A percentile compares a stretch with the other conserved stretches of the same genome.
phyloP scores from a whole-genome alignment of 2,888 invertebrate genomes.

The Dermolepida albohirtum region DNA sequence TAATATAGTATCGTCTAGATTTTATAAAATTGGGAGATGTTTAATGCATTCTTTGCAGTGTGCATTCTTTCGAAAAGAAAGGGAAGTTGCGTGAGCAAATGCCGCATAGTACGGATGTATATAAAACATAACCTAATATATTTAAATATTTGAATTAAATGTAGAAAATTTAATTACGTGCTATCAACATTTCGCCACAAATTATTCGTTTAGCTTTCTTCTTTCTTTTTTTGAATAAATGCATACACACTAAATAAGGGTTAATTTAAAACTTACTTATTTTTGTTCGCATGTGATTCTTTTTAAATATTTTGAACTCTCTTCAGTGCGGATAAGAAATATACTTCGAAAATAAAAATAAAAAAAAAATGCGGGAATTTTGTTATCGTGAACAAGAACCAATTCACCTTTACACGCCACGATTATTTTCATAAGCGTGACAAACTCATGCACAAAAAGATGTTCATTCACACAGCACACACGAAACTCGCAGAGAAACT shows the following conservation, averaged over 20 bases:
- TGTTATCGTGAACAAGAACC: slow-evolving; percentile 17
- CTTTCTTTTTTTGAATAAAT: neutral
- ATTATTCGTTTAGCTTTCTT: neutral
- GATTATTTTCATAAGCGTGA: slow-evolving; percentile 35
- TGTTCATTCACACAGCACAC: slow-evolving; percentile 33
- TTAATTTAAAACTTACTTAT: slow-evolving; percentile 30
- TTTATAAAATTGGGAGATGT: neutral
- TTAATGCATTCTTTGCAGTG: neutral
- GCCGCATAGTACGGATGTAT: slow-evolving; percentile 23
- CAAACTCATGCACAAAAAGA: slow-evolving; percentile 33
- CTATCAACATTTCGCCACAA: neutral
- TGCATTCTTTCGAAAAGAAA: slow-evolving; percentile 11
- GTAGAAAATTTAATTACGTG: neutral
- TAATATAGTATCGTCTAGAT: neutral
- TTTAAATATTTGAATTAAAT: slow-evolving; percentile 25
- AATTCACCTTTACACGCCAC: slow-evolving; percentile 41
- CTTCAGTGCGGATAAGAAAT: slow-evolving; percentile 19
- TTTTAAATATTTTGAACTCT: slow-evolving; percentile 26
- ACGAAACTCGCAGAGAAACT: slow-evolving; percentile 33
- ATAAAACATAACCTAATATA: slow-evolving; percentile 24
- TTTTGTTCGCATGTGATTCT: slow-evolving; percentile 37
- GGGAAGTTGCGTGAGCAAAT: slow-evolving; percentile 21
- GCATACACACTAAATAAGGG: slow-evolving; percentile 1
- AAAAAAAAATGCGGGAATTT: slow-evolving; percentile 6
- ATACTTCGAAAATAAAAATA: slow-evolving; percentile 16